A percentile compares a stretch with the other conserved stretches of the same genome.
These are phyloP conservation scores for Hyppa rectilinea DNA, from an alignment of 2,888 invertebrate species.

Conservation along the genomic window DNA sequence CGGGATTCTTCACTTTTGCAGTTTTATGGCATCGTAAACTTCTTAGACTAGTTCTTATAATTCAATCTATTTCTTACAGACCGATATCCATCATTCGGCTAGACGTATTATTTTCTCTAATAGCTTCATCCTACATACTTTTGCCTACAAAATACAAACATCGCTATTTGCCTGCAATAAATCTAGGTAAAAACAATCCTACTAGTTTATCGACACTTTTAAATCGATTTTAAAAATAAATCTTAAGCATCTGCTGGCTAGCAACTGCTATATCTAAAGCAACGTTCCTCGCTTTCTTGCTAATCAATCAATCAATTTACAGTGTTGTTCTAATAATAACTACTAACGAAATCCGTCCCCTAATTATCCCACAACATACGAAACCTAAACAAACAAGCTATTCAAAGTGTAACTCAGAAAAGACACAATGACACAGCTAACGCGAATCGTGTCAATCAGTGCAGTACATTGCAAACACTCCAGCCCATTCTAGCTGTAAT, in stretches of 20 bases:
- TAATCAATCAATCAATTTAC: background rate
- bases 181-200: constrained; percentile 28
- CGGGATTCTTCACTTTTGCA: constrained; percentile 18
- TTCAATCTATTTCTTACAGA: constrained; percentile 42
- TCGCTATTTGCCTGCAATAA: constrained; percentile 16
- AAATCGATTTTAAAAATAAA: background rate
- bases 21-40: constrained; percentile 36
- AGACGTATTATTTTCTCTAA: constrained; percentile 41
- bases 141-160: constrained; percentile 23
- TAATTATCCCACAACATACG: background rate
- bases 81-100: constrained; percentile 33
- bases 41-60: constrained; percentile 32
- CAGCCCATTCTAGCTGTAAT: constrained; percentile 27
- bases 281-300: background rate
- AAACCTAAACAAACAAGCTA: constrained; percentile 10
- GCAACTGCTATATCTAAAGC: constrained; percentile 4
- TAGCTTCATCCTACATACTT: constrained; percentile 25
- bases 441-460: constrained; percentile 55
- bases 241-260: background rate
- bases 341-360: background rate
- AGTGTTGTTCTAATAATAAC: background rate
- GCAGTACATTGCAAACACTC: constrained; percentile 38
- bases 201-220: constrained; percentile 26
- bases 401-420: constrained; percentile 25
- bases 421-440: constrained; percentile 36